phyloP scores from a whole-genome alignment of 2,113 vertebrate species.

The Carettochelys insculpta region DNA sequence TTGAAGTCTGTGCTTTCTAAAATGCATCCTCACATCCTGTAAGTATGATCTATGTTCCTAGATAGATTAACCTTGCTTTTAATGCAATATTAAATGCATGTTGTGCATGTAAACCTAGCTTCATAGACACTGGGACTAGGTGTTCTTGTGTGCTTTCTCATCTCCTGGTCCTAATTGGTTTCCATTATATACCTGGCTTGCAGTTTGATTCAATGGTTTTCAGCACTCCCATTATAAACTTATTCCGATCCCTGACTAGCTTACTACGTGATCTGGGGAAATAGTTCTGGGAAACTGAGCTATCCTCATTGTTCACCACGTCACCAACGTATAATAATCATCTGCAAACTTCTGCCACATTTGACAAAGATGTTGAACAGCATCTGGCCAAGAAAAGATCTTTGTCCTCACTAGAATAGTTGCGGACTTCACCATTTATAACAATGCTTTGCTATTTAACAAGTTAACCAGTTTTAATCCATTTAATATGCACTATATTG shows the following conservation, averaged over 20 bases:
- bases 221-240: no score
- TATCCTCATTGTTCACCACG: background rate
- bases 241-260: background rate
- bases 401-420: background rate
- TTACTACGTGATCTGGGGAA: background rate
- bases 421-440: background rate
- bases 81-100: background rate
- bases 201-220: no score
- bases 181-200: no score
- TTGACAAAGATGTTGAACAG: background rate
- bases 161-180: no score
- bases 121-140: background rate
- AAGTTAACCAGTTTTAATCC: background rate
- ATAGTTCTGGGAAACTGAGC: background rate
- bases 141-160: no score
- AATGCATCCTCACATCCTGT: background rate
- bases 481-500: background rate
- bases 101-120: background rate
- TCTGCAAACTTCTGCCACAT: no score
- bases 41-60: background rate
- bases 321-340: background rate
- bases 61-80: background rate
- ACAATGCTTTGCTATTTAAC: background rate
- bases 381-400: background rate
- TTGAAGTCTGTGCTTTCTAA: background rate